phyloP scores from a whole-genome alignment of 2,113 vertebrate genomes.

The Myrmophylax atrothorax region DNA sequence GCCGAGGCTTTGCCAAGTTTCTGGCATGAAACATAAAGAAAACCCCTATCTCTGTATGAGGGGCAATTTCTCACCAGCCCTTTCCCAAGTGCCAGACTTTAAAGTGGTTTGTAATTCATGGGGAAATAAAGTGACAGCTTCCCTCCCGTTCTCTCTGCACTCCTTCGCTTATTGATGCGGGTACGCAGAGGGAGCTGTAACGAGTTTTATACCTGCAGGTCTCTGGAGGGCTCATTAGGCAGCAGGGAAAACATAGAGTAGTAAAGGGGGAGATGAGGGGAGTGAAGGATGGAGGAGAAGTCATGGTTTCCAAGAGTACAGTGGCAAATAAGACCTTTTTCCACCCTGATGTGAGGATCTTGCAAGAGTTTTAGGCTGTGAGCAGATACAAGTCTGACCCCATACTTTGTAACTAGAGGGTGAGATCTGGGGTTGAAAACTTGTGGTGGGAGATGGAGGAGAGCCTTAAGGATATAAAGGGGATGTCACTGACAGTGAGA shows the following conservation, averaged over 20 bases:
- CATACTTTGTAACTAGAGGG: not conserved
- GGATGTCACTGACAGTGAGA: not conserved
- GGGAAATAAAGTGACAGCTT: slow-evolving; percentile 73
- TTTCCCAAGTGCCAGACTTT: slow-evolving; percentile 51
- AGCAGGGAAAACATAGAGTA: slow-evolving; percentile 71
- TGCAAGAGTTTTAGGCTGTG: not conserved
- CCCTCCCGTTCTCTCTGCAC: slow-evolving; percentile 47
- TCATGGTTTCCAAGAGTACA: slow-evolving; percentile 66
- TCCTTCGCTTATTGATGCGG: slow-evolving; percentile 73
- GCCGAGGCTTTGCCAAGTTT: slow-evolving; percentile 15
- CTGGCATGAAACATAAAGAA: slow-evolving; percentile 28
- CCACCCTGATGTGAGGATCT: not conserved
- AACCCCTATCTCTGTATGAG: slow-evolving; percentile 45
- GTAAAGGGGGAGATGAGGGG: slow-evolving; percentile 64
- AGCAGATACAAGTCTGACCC: not conserved
- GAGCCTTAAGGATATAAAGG: not conserved
- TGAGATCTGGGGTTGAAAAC: not conserved
- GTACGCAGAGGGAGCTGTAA: slow-evolving; percentile 68
- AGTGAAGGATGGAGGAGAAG: slow-evolving; percentile 61
- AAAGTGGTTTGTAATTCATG: slow-evolving; percentile 75
- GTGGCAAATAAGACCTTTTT: slow-evolving; percentile 28
- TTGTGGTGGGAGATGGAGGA: not conserved
- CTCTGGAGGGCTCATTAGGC: slow-evolving; percentile 82
- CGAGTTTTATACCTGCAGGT: slow-evolving; percentile 75
- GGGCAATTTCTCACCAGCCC: slow-evolving; percentile 47